These are phyloP conservation scores for Lottia gigantea DNA, from an alignment of 2,888 invertebrate species.

Conservation along the genomic window DNA sequence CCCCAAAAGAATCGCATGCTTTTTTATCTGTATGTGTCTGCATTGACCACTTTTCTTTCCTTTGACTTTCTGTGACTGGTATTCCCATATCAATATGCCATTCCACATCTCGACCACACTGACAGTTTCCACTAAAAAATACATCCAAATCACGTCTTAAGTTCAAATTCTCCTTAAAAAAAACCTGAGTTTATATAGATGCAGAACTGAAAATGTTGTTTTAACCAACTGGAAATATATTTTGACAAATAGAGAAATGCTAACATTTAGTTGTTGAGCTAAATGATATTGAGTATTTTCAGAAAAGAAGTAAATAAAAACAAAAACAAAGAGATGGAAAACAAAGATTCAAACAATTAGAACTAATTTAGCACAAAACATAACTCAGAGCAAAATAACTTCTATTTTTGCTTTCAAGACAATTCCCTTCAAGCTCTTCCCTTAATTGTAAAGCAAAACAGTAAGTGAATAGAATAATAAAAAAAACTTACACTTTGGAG, in stretches of 20 bases:
- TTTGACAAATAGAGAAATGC: no score
- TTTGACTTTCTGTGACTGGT: conserved; percentile 16
- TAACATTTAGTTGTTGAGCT: neutral
- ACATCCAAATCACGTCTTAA: no score
- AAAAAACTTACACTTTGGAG: conserved; percentile 35
- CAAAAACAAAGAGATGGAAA: neutral
- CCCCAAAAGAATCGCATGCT: conserved; percentile 56
- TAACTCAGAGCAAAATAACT: no score
- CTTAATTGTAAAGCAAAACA: no score
- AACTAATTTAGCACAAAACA: no score
- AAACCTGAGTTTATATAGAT: no score
- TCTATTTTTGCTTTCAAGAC: no score
- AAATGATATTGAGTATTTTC: neutral
- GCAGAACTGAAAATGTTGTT: no score
- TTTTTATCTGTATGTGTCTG: conserved; percentile 43
- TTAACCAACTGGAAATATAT: no score
- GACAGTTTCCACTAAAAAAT: conserved; percentile 32
- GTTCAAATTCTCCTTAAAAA: neutral
- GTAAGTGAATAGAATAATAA: no score
- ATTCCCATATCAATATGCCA: conserved; percentile 37
- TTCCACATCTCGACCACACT: conserved; percentile 43
- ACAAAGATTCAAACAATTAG: no score
- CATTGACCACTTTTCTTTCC: conserved; percentile 40
- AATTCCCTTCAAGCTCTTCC: no score
- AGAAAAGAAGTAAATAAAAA: neutral